phyloP scores from a whole-genome alignment of 2,888 invertebrate genomes.

The Oxystoma pomonae region DNA sequence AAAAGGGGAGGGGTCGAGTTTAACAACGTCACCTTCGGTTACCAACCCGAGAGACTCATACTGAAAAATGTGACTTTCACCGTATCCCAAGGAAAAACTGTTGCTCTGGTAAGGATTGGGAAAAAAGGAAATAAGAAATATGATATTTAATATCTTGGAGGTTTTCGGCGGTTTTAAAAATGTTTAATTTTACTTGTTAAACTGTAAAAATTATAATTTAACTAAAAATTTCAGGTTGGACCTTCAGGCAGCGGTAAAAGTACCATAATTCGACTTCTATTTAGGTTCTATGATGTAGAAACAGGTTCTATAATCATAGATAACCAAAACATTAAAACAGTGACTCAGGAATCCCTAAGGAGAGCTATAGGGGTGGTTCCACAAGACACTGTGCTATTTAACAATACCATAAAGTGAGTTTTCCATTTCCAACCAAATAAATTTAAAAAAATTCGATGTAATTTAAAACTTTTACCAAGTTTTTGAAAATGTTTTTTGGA shows the following conservation, averaged over 20 bases:
- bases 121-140: too few species aligned
- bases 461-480: too few species aligned
- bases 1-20: constrained; percentile 82
- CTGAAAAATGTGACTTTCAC: constrained; percentile 74
- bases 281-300: constrained; percentile 94
- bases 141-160: background rate
- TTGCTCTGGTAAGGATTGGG: constrained; percentile 64
- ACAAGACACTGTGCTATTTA: constrained; percentile 94
- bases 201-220: constrained; percentile 10
- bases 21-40: constrained; percentile 85
- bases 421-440: too few species aligned
- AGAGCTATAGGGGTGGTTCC: constrained; percentile 91
- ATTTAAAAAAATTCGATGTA: too few species aligned
- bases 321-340: constrained; percentile 82
- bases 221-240: constrained; percentile 60
- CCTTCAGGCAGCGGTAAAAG: constrained; percentile 93
- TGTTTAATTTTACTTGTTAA: too few species aligned
- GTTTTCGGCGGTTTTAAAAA: too few species aligned
- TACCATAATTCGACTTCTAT: constrained; percentile 89
- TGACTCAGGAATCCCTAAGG: constrained; percentile 81
- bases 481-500: too few species aligned
- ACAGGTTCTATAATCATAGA: constrained; percentile 84
- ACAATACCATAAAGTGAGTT: constrained; percentile 76
- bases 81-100: constrained; percentile 79
- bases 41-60: constrained; percentile 73